A percentile compares a stretch with the other conserved stretches of the same genome.
Conservation (phyloP, 2,888 invertebrate species). For the Drosophila nr. perissopoda region DNA sequence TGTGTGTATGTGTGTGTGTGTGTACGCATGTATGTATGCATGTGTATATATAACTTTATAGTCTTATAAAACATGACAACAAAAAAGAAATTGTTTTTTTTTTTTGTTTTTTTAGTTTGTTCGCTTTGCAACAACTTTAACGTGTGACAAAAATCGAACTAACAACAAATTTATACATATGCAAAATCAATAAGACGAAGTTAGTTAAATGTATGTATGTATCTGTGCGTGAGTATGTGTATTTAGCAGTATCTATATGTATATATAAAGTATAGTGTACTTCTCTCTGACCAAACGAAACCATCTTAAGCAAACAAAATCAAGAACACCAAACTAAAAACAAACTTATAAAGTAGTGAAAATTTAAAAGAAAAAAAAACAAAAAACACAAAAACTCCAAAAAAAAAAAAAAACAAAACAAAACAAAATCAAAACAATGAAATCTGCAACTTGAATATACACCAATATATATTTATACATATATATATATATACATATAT, state of each 20-base stretch:
- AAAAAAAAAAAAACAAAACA: not conserved
- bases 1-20: not conserved
- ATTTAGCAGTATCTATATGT: not conserved
- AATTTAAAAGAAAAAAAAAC: not conserved
- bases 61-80: constrained; percentile 20
- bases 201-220: constrained; percentile 8
- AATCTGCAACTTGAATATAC: not conserved
- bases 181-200: constrained; percentile 13
- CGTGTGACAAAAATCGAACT: constrained; percentile 39
- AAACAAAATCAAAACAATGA: not conserved
- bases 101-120: not conserved
- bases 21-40: not conserved
- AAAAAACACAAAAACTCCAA: not conserved
- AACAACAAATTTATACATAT: constrained; percentile 30
- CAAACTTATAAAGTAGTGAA: constrained; percentile 1
- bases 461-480: not conserved
- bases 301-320: constrained; percentile 21
- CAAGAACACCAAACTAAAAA: not conserved
- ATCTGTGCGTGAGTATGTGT: constrained; percentile 3
- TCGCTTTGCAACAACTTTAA: constrained; percentile 24
- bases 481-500: not conserved
- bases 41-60: constrained; percentile 19
- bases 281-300: constrained; percentile 47
- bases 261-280: not conserved
- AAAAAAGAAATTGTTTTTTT: constrained; percentile 12